Percentiles rank a stretch among this genome's conserved stretches.
Conservation (phyloP, 2,113 vertebrate genomes). For the Cyphomyrus plagiostoma region DNA sequence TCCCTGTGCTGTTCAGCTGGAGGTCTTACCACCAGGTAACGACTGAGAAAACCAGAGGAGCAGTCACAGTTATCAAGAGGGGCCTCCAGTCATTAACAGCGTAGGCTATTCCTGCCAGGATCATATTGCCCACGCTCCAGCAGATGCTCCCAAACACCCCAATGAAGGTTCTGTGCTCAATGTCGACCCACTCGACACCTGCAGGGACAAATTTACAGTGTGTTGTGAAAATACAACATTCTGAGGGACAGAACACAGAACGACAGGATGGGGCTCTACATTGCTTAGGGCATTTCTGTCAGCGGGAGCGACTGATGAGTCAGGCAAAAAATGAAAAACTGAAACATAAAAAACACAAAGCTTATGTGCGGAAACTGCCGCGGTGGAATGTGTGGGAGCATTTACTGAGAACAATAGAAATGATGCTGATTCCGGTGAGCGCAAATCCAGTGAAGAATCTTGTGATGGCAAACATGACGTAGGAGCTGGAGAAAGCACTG, state of each 20-base stretch:
- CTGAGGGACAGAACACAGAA: background rate
- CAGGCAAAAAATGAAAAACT: background rate
- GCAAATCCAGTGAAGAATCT: constrained; percentile 61
- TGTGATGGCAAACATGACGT: constrained; percentile 54
- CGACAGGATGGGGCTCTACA: background rate
- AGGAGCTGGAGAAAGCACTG: constrained; percentile 56
- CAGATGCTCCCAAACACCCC: constrained; percentile 54
- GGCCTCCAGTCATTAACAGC: constrained; percentile 55
- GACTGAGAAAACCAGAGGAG: constrained; percentile 49
- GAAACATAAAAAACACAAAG: background rate
- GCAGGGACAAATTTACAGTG: constrained; percentile 4
- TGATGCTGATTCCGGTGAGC: constrained; percentile 57
- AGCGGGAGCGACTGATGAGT: background rate
- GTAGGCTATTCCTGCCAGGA: constrained; percentile 51
- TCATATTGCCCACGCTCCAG: constrained; percentile 54
- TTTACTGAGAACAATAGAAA: constrained; percentile 57
- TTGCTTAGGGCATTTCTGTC: background rate
- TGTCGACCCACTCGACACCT: constrained; percentile 63
- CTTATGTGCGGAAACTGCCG: background rate
- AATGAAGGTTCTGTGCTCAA: constrained; percentile 54
- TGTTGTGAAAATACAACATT: background rate
- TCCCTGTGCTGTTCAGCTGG: background rate
- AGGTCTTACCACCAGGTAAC: constrained; percentile 56
- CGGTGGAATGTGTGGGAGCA: background rate
- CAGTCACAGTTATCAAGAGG: constrained; percentile 52